phyloP scores from a whole-genome alignment of 2,113 vertebrate species.

The Actinemys pallida region DNA sequence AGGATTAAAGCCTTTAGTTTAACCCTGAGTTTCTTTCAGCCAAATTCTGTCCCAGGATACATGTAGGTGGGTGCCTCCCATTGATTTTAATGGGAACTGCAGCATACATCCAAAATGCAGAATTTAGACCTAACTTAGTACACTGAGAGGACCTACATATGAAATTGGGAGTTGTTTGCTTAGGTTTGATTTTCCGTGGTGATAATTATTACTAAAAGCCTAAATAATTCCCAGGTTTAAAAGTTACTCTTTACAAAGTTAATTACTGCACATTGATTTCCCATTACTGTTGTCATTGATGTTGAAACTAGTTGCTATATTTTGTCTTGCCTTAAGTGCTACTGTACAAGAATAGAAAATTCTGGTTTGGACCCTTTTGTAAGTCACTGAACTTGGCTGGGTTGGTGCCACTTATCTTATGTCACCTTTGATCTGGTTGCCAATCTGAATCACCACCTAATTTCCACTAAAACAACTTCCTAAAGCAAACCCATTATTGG shows the following conservation, averaged over 20 bases:
- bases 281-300: not conserved
- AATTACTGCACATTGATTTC: constrained; percentile 4
- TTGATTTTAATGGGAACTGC: not conserved
- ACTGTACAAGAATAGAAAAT: not conserved
- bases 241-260: not conserved
- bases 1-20: not conserved
- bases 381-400: not conserved
- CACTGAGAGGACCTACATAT: not conserved
- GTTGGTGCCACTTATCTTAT: not conserved
- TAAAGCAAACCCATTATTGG: not conserved
- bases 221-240: not conserved
- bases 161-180: not conserved
- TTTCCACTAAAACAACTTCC: not conserved
- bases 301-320: not conserved
- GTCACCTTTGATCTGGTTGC: not conserved
- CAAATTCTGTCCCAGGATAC: not conserved
- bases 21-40: not conserved
- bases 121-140: fast-evolving
- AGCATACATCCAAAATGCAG: not conserved
- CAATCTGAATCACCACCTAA: not conserved
- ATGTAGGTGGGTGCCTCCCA: not conserved
- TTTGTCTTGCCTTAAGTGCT: not conserved
- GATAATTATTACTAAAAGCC: not conserved
- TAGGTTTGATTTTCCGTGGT: not conserved
- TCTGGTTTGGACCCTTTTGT: not conserved